Evolutionary conservation across 1,140 invertebrate genomes (phyloP), one percentile per base, ranked within the genome.

Genomic region (Calliopsis andreniformis): DNA sequence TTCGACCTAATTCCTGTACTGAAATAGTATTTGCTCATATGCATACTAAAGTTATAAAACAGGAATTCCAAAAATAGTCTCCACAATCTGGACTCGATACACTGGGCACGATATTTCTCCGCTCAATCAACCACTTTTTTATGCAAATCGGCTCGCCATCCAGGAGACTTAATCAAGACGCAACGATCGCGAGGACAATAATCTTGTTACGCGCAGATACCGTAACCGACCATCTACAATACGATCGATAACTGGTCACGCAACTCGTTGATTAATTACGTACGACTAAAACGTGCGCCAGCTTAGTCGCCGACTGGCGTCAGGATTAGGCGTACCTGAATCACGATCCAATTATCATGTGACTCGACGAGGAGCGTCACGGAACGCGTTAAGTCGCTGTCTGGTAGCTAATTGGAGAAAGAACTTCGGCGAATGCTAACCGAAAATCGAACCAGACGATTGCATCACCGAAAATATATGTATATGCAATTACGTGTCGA

Each of bases 341-440:
- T 80, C 73, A 78, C 81, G 78, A 69, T 79, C 68, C 83, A 84
- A 84, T 84, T 84, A 84, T 83, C 76, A 64, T 82, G 55, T 16
- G 30, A 28, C 32, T 25, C 43, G 23, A 32, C 59, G 47, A 51
- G 28, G 28, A 58, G 32, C 72, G 14, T 66, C 62, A 10, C 49
- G 70, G 18, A 32, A 55, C 68, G 67, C n/a, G 75, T 12, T 25
- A 47, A 53, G 58, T 32, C 28, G 39, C 23, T 42, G 58, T 55
- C 39, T 71, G 62, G 63, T 71, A 58, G 75, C 28, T 76, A 76
- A 76, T 76, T 76, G 73, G 63, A 18, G 23, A 49, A 2, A 14
- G 42, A 28, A 23, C 14, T 2, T 23, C 20, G 20, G 61, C 16
- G 49, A 25, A 64, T 49, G 49, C 23, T 43, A 32, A 43, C 66